Conservation (phyloP, 2,113 vertebrate species). For the Setophaga coronata region DNA sequence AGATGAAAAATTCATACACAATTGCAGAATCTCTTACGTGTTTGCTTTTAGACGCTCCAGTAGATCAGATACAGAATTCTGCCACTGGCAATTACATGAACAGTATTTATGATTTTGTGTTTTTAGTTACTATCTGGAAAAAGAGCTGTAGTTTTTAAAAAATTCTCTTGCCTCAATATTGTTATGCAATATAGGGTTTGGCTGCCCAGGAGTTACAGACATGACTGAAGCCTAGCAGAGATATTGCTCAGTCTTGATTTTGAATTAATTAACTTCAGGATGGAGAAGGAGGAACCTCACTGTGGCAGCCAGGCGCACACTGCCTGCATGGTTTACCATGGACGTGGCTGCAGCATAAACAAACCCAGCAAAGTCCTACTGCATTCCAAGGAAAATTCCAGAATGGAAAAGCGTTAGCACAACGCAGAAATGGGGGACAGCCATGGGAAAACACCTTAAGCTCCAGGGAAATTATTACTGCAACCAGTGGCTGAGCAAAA, state of each 20-base stretch:
- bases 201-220: background rate
- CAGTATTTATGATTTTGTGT: background rate
- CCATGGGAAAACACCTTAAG: background rate
- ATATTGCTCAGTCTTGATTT: background rate
- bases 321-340: background rate
- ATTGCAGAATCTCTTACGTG: background rate
- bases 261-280: background rate
- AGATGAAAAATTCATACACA: background rate
- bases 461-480: background rate
- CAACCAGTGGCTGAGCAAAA: background rate
- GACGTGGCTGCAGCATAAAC: background rate
- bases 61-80: background rate
- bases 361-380: background rate
- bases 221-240: background rate
- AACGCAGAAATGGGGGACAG: background rate
- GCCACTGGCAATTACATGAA: background rate
- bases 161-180: background rate
- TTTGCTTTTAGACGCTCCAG: background rate
- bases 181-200: background rate
- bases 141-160: background rate
- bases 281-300: background rate
- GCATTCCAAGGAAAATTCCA: background rate
- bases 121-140: background rate
- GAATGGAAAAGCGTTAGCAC: background rate
- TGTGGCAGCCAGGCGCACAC: background rate